phyloP scores from a whole-genome alignment of 1,140 invertebrate genomes.

The Goniozus legneri region DNA sequence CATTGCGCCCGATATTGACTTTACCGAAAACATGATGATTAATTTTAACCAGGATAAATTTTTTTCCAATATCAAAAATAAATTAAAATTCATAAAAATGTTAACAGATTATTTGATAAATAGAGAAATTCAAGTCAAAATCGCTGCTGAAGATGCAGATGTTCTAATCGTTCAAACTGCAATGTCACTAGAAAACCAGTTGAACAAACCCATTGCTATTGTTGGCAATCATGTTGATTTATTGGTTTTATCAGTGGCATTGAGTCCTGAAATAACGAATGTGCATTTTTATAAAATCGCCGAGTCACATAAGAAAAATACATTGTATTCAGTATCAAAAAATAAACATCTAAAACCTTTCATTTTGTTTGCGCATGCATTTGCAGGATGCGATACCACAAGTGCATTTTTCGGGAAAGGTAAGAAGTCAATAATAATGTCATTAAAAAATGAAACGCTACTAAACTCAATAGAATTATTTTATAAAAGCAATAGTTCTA shows the following conservation, averaged over 20 bases:
- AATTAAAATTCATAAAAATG: slow-evolving; percentile 5
- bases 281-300: slow-evolving; percentile 5
- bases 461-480: neutral
- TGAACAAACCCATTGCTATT: neutral
- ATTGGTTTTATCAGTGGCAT: slow-evolving; percentile 5
- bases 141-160: slow-evolving; percentile 4
- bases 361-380: slow-evolving; percentile 4
- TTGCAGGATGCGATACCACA: slow-evolving; percentile 7
- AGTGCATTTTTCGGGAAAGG: slow-evolving; percentile 5
- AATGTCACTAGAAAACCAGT: neutral
- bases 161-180: slow-evolving; percentile 5
- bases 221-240: slow-evolving; percentile 9
- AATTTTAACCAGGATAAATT: slow-evolving; percentile 4
- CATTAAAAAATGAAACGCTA: neutral
- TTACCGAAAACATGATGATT: slow-evolving; percentile 6
- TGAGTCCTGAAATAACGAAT: neutral
- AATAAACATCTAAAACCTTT: neutral
- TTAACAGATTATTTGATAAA: neutral
- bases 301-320: neutral
- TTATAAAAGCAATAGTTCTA: neutral
- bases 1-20: slow-evolving; percentile 6
- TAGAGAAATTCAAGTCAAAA: neutral
- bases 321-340: neutral
- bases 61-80: slow-evolving; percentile 10
- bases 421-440: slow-evolving; percentile 1